Evolutionary conservation across 2,888 invertebrate species (phyloP), one percentile per base, ranked within the genome.

Genomic region (Anagyrus pseudococci): DNA sequence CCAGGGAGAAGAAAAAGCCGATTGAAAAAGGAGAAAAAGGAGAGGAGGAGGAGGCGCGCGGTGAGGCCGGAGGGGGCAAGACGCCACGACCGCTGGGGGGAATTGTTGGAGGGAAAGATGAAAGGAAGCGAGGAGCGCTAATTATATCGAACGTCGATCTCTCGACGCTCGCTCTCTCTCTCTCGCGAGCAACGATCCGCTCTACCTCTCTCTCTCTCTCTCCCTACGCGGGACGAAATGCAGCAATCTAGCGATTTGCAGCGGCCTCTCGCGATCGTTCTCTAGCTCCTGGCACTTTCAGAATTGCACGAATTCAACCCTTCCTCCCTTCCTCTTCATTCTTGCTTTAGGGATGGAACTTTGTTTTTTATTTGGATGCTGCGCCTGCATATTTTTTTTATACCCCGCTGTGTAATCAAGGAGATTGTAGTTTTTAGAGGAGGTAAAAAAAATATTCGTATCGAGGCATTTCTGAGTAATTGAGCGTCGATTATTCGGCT

Each of bases 141-240:
- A 61, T 65, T 64, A 49, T 54, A 61, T 64, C 58, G 61, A 64
- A 60, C 56, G 55, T 65, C 58, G 57, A 64, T 64, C 64, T 61
- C 46, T 4, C 17, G 40, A 8, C 17, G n/a, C n/a, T n/a, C n/a
- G n/a, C n/a, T n/a, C n/a, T n/a, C n/a, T n/a, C n/a, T n/a, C n/a
- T n/a, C n/a, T n/a, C n/a, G n/a, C n/a, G n/a, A n/a, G n/a, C n/a
- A n/a, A n/a, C n/a, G n/a, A n/a, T n/a, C n/a, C n/a, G n/a, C n/a
- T n/a, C n/a, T n/a, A n/a, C n/a, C n/a, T n/a, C n/a, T n/a, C n/a
- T n/a, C n/a, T n/a, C n/a, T n/a, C n/a, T n/a, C n/a, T n/a, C n/a
- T n/a, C n/a, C n/a, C n/a, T n/a, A n/a, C n/a, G 19, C 25, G 13
- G 29, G n/a, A 10, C 8, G 0, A n/a, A 25, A 1, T 20, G 48